Conservation (phyloP, 2,888 invertebrate species). For the Pachymerium ferrugineum region DNA sequence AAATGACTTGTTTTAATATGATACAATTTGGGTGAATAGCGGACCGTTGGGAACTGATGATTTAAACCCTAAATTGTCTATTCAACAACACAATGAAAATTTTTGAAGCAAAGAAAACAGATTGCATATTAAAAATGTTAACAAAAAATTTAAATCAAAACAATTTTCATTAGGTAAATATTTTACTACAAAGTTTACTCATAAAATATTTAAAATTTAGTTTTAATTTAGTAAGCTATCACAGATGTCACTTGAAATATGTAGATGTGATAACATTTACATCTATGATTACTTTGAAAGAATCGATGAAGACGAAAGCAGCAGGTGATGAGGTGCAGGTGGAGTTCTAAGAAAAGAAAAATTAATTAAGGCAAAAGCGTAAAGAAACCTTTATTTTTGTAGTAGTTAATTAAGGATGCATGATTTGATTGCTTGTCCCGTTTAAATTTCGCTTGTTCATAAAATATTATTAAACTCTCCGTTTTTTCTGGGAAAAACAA, state of each 20-base stretch:
- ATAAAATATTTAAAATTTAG: neutral
- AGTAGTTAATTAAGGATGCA: neutral
- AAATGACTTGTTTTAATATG: neutral
- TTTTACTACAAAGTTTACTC: too few relatives aligned
- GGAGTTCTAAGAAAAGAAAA: neutral
- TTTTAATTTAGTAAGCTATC: neutral
- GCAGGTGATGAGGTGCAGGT: neutral
- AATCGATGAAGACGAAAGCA: slow-evolving; percentile 5
- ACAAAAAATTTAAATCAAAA: too few relatives aligned
- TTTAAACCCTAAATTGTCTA: too few relatives aligned
- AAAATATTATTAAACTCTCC: neutral
- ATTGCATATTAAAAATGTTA: too few relatives aligned
- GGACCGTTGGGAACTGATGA: too few relatives aligned
- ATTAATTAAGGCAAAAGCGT: neutral
- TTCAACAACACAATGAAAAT: too few relatives aligned
- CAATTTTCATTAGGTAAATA: too few relatives aligned
- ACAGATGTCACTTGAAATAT: neutral
- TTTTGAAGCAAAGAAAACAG: too few relatives aligned
- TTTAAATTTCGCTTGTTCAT: neutral
- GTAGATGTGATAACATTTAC: slow-evolving; percentile 12
- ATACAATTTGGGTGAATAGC: neutral
- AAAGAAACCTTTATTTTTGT: neutral
- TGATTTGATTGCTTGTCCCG: neutral
- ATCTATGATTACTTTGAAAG: neutral
- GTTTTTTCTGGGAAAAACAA: neutral